Evolutionary conservation across 1,140 invertebrate genomes (phyloP).

Genomic region (Drosophila sechellia): DNA sequence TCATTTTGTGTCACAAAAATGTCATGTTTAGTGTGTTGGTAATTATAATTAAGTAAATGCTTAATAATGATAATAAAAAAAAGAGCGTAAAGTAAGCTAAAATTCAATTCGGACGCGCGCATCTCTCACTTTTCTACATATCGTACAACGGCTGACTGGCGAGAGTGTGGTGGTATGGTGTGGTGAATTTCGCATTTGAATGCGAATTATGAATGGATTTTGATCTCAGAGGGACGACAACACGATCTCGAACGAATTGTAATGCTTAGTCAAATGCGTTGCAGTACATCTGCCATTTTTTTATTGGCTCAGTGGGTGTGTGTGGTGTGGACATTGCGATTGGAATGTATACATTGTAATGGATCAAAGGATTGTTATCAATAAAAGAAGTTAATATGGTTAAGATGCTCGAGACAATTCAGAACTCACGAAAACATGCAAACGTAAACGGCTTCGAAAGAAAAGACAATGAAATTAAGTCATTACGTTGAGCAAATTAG

Average conservation of each 20-base stretch:
- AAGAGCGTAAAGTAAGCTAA: constrained; percentile 44
- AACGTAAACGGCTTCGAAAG: constrained; percentile 31
- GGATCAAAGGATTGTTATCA: constrained; percentile 5
- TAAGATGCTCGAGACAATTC: constrained; percentile 34
- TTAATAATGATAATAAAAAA: constrained; percentile 59
- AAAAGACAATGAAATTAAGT: constrained; percentile 19
- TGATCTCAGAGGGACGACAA: constrained; percentile 8
- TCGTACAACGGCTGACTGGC: constrained; percentile 36
- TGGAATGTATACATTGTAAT: constrained; percentile 48
- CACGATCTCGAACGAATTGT: constrained; percentile 10
- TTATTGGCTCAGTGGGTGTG: constrained; percentile 16
- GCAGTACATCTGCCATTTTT: constrained; percentile 19
- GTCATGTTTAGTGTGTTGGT: constrained; percentile 34
- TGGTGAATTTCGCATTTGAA: constrained; percentile 33
- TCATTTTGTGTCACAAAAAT: constrained; percentile 21
- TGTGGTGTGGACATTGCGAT: constrained; percentile 14
- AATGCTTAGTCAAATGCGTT: constrained; percentile 46
- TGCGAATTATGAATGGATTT: constrained; percentile 5
- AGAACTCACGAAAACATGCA: constrained; percentile 63
- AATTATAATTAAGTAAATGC: constrained; percentile 78
- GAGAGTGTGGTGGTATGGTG: background rate
- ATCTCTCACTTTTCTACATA: constrained; percentile 43
- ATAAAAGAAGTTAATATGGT: constrained; percentile 10
- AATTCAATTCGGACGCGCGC: constrained; percentile 16
- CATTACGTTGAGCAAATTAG: constrained; percentile 21